Conservation (phyloP, 2,888 invertebrate species). For the Cheilosia pagana region DNA sequence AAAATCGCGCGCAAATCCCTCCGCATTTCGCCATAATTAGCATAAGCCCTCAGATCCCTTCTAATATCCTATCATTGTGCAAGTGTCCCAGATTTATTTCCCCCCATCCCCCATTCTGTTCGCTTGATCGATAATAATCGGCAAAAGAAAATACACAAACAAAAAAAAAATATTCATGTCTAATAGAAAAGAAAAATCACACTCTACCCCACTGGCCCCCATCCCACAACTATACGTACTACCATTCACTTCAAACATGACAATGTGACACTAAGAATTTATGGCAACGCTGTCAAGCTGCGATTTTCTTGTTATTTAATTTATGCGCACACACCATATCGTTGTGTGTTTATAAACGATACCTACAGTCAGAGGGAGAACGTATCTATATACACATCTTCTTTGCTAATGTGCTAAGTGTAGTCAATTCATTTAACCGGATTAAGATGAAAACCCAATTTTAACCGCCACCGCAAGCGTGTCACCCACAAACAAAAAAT, state of each 20-base stretch:
- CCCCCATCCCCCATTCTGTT: conserved; percentile 1
- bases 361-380: not conserved
- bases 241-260: conserved; percentile 59
- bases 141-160: conserved; percentile 18
- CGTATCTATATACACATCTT: not conserved
- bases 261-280: conserved; percentile 68
- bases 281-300: conserved; percentile 68
- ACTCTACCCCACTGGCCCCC: conserved; percentile 1
- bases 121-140: conserved; percentile 69
- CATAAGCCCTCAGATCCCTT: conserved; percentile 41
- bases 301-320: conserved; percentile 71
- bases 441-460: conserved; percentile 54
- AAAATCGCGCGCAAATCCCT: not conserved
- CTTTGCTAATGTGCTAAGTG: conserved; percentile 65
- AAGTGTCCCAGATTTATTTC: conserved; percentile 62
- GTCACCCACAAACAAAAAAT: conserved; percentile 33
- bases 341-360: conserved; percentile 5
- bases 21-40: conserved; percentile 32
- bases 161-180: conserved; percentile 24
- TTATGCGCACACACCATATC: conserved; percentile 59
- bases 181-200: conserved; percentile 37
- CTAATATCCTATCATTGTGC: conserved; percentile 52
- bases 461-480: conserved; percentile 39
- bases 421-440: conserved; percentile 64
- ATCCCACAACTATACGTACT: not conserved